Conservation (phyloP, 2,113 vertebrate species). For the Sciurus niger region DNA sequence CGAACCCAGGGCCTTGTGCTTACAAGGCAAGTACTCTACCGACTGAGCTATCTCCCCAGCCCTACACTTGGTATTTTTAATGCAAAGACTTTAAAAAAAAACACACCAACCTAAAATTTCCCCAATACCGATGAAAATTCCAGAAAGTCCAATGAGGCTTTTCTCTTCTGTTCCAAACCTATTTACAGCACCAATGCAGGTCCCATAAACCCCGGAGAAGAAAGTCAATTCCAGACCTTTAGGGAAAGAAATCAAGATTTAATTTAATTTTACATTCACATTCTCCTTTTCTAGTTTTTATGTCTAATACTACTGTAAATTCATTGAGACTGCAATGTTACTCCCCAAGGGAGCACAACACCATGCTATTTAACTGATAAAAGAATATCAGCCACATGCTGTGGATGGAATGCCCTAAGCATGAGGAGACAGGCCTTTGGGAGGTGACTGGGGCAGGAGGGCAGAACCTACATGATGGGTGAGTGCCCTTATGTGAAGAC, state of each 20-base stretch:
- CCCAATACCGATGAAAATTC: constrained; percentile 97
- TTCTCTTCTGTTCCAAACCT: constrained; percentile 95
- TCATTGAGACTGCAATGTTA: rapidly evolving
- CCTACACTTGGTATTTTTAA: background rate
- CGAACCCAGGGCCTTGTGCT: too few relatives aligned
- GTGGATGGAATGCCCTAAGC: too few relatives aligned
- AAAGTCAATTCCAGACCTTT: constrained; percentile 97
- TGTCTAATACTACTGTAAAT: background rate
- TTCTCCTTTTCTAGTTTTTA: background rate
- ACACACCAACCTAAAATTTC: constrained; percentile 95
- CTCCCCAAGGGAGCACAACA: background rate
- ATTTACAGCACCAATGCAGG: constrained; percentile 96
- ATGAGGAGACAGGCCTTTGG: background rate
- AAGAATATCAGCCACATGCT: background rate
- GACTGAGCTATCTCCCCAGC: too few relatives aligned
- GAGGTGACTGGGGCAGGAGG: background rate
- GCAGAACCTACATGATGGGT: background rate
- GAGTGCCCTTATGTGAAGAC: background rate
- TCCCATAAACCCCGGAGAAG: constrained; percentile 98
- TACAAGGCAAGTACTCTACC: too few relatives aligned
- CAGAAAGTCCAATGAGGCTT: constrained; percentile 97
- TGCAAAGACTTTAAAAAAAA: background rate
- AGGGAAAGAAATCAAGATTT: constrained; percentile 52
- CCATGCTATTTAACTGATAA: rapidly evolving
- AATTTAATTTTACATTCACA: rapidly evolving